Conservation (phyloP, 2,797 vertebrate species). For the Merluccius polli region DNA sequence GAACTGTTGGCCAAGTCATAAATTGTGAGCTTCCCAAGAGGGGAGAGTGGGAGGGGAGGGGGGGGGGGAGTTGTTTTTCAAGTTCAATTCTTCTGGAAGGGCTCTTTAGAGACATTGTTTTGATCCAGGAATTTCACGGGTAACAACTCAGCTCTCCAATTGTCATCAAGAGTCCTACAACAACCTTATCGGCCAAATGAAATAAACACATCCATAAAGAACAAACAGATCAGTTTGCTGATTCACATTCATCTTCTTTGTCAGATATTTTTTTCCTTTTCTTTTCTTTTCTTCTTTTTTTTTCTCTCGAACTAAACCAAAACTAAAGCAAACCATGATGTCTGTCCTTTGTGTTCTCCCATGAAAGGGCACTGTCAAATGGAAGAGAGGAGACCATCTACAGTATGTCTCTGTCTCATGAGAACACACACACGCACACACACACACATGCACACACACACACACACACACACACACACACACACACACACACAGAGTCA, state of each 20-base stretch:
- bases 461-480: slow-evolving; percentile 23
- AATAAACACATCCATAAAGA: neutral
- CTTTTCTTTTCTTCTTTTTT: neutral
- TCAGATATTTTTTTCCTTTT: neutral
- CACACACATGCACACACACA: slow-evolving; percentile 13
- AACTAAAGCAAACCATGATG: slow-evolving; percentile 9
- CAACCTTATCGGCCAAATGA: neutral
- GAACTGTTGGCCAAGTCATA: slow-evolving; percentile 30
- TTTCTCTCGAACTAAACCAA: neutral
- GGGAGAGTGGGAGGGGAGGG: slow-evolving; percentile 33
- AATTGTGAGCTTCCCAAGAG: slow-evolving; percentile 32
- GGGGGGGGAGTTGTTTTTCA: slow-evolving; percentile 44
- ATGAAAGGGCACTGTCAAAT: slow-evolving; percentile 33
- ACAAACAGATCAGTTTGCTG: neutral
- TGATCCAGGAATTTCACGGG: slow-evolving; percentile 18
- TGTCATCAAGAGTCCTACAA: slow-evolving; percentile 7
- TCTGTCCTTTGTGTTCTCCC: slow-evolving; percentile 22
- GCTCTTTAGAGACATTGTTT: slow-evolving; percentile 23
- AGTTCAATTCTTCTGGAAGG: slow-evolving; percentile 33
- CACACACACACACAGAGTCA: slow-evolving; percentile 17
- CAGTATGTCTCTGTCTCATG: slow-evolving; percentile 50
- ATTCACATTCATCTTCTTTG: neutral
- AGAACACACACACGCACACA: slow-evolving; percentile 25
- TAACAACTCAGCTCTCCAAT: slow-evolving; percentile 18
- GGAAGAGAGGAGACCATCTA: slow-evolving; percentile 43